Conservation (phyloP, 2,113 vertebrate genomes). For the Brienomyrus brachyistius region DNA sequence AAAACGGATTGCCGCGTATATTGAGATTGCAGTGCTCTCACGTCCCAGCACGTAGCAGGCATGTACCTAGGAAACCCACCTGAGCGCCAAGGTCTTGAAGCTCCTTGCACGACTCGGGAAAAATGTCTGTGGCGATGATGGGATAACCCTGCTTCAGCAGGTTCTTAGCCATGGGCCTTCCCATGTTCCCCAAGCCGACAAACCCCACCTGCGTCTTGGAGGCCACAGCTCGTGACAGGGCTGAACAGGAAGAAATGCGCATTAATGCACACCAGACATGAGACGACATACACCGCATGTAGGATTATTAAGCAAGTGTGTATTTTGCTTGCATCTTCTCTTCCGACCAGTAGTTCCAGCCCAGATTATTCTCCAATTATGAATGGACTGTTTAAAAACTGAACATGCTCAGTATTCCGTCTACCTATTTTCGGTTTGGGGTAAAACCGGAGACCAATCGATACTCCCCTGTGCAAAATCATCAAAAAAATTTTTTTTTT, state of each 20-base stretch:
- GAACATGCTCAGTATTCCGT: not conserved
- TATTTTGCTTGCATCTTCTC: not conserved
- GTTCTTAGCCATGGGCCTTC: slow-evolving; percentile 97
- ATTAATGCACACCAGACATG: not conserved
- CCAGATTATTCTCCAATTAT: not conserved
- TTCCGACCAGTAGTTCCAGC: not conserved
- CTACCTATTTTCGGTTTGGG: not conserved
- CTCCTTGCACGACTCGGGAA: slow-evolving; percentile 94
- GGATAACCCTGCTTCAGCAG: slow-evolving; percentile 92
- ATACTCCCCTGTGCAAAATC: not conserved
- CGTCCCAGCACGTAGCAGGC: not conserved
- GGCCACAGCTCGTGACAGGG: slow-evolving; percentile 85
- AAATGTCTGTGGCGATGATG: slow-evolving; percentile 84
- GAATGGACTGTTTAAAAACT: not conserved
- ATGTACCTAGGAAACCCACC: slow-evolving; percentile 54
- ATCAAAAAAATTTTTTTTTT: too few species aligned
- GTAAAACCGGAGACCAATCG: not conserved
- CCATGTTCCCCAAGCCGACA: slow-evolving; percentile 95
- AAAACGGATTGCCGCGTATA: not conserved
- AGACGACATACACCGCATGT: not conserved
- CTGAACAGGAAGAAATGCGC: slow-evolving; percentile 47
- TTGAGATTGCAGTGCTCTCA: not conserved
- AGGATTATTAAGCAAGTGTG: not conserved
- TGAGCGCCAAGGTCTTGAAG: slow-evolving; percentile 85
- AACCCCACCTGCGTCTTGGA: slow-evolving; percentile 96